Conservation (phyloP, 1,140 invertebrate species). For the Drosophila parvula region DNA sequence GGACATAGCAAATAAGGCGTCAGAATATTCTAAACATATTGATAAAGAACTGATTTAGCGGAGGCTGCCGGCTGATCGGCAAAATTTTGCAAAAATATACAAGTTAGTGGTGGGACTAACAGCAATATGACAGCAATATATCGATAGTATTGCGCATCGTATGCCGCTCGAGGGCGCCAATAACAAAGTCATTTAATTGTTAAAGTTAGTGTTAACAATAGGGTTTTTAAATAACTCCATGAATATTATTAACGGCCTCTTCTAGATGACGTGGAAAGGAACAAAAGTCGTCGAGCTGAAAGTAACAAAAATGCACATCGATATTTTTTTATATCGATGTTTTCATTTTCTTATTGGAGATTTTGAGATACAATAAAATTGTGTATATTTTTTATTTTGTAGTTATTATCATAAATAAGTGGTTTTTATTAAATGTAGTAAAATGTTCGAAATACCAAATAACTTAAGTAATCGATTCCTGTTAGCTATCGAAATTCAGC, state of each 20-base stretch:
- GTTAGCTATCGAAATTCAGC: slow-evolving; percentile 28
- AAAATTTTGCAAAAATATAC: neutral
- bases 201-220: no score
- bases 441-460: neutral
- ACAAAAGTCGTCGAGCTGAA: neutral
- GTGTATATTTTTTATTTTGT: no score
- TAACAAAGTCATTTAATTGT: neutral
- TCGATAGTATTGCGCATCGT: neutral
- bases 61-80: slow-evolving; percentile 8
- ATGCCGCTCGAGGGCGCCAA: neutral
- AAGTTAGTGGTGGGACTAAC: neutral
- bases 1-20: slow-evolving; percentile 85
- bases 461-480: neutral
- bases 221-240: no score
- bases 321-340: neutral
- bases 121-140: neutral
- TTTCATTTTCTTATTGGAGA: neutral
- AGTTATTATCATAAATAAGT: neutral
- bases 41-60: neutral
- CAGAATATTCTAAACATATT: slow-evolving; percentile 7
- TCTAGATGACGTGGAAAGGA: no score
- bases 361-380: no score
- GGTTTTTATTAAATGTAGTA: neutral
- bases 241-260: no score
- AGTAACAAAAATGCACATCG: neutral